These are phyloP conservation scores for Ennomos erosarius DNA, from an alignment of 2,888 invertebrate species.

Conservation along the genomic window DNA sequence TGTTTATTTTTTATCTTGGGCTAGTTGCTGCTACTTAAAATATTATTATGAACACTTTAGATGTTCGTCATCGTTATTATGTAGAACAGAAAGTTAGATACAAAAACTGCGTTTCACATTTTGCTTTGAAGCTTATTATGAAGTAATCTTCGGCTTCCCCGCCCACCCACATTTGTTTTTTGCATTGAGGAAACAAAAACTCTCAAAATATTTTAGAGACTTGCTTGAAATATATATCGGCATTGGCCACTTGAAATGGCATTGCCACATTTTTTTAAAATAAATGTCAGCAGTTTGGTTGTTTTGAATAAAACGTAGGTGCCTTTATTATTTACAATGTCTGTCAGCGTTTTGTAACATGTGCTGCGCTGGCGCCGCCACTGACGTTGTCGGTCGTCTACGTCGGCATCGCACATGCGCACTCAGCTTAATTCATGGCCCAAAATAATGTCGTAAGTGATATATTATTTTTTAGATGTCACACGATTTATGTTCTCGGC, in stretches of 20 bases:
- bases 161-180: slow-evolving; percentile 28
- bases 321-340: slow-evolving; percentile 51
- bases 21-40: slow-evolving; percentile 23
- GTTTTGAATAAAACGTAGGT: slow-evolving; percentile 54
- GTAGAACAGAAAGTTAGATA: slow-evolving; percentile 2
- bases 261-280: slow-evolving; percentile 40
- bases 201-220: slow-evolving; percentile 29
- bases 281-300: slow-evolving; percentile 58
- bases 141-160: slow-evolving; percentile 13
- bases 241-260: slow-evolving; percentile 38
- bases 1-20: slow-evolving; percentile 29
- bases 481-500: slow-evolving; percentile 43
- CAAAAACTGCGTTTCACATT: slow-evolving; percentile 7
- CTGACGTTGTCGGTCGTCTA: slow-evolving; percentile 46
- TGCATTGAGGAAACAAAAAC: slow-evolving; percentile 16
- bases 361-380: slow-evolving; percentile 61
- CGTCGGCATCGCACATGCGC: slow-evolving; percentile 55
- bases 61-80: slow-evolving; percentile 20
- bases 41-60: slow-evolving; percentile 18
- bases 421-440: slow-evolving; percentile 55
- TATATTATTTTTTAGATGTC: slow-evolving; percentile 39
- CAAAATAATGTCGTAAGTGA: slow-evolving; percentile 48
- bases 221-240: slow-evolving; percentile 2
- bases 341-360: slow-evolving; percentile 63
- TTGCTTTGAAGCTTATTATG: slow-evolving; percentile 7